Base-by-base conservation (phyloP, 2,797 vertebrate genomes). In the Salarias fasciatus region DNA sequence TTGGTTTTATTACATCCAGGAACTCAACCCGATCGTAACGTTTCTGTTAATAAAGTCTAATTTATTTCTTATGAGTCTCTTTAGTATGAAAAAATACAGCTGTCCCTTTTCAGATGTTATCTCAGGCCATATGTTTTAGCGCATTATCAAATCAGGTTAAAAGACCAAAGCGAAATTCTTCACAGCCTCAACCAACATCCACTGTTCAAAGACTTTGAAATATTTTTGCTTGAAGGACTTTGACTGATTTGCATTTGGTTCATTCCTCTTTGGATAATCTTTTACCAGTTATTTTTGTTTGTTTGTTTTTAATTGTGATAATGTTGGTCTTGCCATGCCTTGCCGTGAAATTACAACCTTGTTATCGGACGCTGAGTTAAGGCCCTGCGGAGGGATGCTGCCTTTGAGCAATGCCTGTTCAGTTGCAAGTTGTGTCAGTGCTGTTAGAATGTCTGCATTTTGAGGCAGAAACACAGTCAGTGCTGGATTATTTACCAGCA, bases 381-480 rank as follows among this genome's bases (percentile, higher is more conserved):
- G 36, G 10, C 15, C 8, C n/a, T 41, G 9, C 12, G 41, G 11
- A 67, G 43, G 63, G 69, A 69, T 58, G 37, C 52, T 77, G 73
- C 63, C 60, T 51, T 10, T 59, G n/a, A 79, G 53, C 52, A 40
- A 78, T 86, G 77, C 66, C 76, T 31, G 47, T 57, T 5, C 63
- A 51, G 36, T 53, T 80, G 54, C 36, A 62, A 67, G 37, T 64
- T 31, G 35, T 49, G 46, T 61, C 31, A 42, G 43, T 47, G 9
- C n/a, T 29, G 52, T 52, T 35, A 67, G 6, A 56, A 38, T 31
- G 12, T 71, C 6, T 72, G 63, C 46, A 65, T 66, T 69, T 66
- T 63, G 68, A 83, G 80, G 81, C 33, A 73, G 83, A 86, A 87
- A 88, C 84, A 87, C 82, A 80, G 66, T 8, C 46, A 69, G 54